Evolutionary conservation across 2,888 invertebrate species (phyloP).

Genomic region (Orthonevra nobilis): DNA sequence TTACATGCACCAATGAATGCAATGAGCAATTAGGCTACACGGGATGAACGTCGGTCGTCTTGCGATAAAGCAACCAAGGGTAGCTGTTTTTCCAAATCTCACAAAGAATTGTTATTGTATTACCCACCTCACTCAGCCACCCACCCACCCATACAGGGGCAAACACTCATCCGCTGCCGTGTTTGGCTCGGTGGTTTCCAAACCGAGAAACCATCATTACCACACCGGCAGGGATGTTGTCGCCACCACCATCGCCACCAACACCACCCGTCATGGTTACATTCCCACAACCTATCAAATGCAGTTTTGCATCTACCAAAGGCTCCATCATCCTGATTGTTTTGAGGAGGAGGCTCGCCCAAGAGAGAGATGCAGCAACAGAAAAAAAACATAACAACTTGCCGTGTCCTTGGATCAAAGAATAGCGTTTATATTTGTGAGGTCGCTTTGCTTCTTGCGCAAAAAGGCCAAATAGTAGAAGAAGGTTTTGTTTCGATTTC

Average conservation of each 20-base stretch:
- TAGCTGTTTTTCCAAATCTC: constrained; percentile 39
- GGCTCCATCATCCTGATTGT: constrained; percentile 66
- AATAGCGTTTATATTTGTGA: constrained; percentile 67
- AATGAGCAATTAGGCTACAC: constrained; percentile 69
- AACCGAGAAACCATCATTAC: constrained; percentile 57
- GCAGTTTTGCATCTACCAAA: constrained; percentile 59
- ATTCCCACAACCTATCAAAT: constrained; percentile 50
- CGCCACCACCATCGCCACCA: constrained; percentile 16
- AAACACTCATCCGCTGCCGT: constrained; percentile 5
- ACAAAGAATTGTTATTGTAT: constrained; percentile 57
- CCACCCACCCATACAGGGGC: background rate
- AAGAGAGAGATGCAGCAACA: constrained; percentile 29
- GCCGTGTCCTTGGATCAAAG: constrained; percentile 63
- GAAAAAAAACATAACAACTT: constrained; percentile 15
- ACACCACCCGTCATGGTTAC: constrained; percentile 46
- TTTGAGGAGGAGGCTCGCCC: constrained; percentile 56
- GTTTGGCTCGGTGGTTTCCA: constrained; percentile 55
- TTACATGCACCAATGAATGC: constrained; percentile 70
- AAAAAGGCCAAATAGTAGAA: constrained; percentile 67
- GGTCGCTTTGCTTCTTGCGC: constrained; percentile 64
- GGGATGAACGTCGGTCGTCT: constrained; percentile 61
- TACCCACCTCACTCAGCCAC: constrained; percentile 9
- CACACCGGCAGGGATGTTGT: background rate
- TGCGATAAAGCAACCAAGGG: constrained; percentile 43
- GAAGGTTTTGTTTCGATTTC: constrained; percentile 63